Evolutionary conservation across 1,140 invertebrate genomes (phyloP).

Genomic region (Lordiphosa mommai): DNA sequence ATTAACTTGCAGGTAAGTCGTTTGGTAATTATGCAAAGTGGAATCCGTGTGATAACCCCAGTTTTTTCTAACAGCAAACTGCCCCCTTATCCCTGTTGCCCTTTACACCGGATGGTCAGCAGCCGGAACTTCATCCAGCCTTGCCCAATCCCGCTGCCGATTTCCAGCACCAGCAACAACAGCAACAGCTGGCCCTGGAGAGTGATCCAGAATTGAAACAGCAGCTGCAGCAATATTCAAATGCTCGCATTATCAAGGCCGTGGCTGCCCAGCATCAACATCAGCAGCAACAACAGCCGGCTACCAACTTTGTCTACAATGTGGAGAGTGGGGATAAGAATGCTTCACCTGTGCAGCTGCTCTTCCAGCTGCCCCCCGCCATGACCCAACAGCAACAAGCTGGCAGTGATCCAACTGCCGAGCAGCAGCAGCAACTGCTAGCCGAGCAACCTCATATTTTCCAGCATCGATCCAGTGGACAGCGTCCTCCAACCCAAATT

Average conservation of each 20-base stretch:
- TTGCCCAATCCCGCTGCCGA: slow-evolving; percentile 76
- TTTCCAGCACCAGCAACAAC: slow-evolving; percentile 60
- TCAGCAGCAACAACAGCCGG: slow-evolving; percentile 60
- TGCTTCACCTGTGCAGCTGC: slow-evolving; percentile 69
- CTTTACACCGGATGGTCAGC: slow-evolving; percentile 72
- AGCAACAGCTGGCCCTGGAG: slow-evolving; percentile 49
- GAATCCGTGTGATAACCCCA: neutral
- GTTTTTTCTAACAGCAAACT: slow-evolving; percentile 45
- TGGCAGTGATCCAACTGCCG: slow-evolving; percentile 10
- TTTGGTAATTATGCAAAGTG: neutral
- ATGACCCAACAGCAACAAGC: slow-evolving; percentile 58
- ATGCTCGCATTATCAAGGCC: slow-evolving; percentile 78
- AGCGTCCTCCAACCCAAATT: slow-evolving; percentile 72
- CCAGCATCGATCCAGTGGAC: slow-evolving; percentile 78
- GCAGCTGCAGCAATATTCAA: slow-evolving; percentile 77
- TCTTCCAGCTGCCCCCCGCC: slow-evolving; percentile 69
- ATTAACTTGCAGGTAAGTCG: slow-evolving; percentile 57
- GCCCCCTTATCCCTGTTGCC: slow-evolving; percentile 59
- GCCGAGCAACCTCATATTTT: slow-evolving; percentile 74
- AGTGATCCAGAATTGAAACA: slow-evolving; percentile 74
- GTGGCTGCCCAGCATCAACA: slow-evolving; percentile 75
- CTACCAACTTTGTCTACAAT: slow-evolving; percentile 76
- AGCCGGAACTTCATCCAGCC: slow-evolving; percentile 80
- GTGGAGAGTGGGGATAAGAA: slow-evolving; percentile 71
- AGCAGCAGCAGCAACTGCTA: slow-evolving; percentile 51